Conservation (phyloP, 2,113 vertebrate species). For the Nothoprocta perdicaria region DNA sequence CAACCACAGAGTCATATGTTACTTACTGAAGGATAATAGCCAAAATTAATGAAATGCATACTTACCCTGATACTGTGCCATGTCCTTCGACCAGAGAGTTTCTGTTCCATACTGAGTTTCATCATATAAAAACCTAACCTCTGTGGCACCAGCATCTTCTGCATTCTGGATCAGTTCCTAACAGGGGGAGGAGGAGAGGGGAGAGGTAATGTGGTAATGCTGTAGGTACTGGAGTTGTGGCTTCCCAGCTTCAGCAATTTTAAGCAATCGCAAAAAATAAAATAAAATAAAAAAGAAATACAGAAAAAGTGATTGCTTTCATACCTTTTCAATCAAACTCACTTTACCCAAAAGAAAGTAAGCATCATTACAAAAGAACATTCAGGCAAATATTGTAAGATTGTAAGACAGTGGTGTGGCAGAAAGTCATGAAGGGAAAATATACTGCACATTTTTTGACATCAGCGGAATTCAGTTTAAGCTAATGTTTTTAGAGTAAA, state of each 20-base stretch:
- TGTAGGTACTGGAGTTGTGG: background rate
- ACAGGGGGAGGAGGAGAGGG: background rate
- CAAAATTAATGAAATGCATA: background rate
- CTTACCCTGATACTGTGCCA: constrained; percentile 95
- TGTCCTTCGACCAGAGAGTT: constrained; percentile 93
- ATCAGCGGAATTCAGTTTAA: background rate
- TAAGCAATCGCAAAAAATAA: background rate
- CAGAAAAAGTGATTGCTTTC: background rate
- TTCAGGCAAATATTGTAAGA: background rate
- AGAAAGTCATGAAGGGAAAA: background rate
- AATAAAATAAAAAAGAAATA: too few species aligned
- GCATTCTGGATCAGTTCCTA: constrained; percentile 99
- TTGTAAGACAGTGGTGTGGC: background rate
- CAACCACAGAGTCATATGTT: background rate
- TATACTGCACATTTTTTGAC: background rate
- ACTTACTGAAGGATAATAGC: background rate
- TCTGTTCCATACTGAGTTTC: constrained; percentile 94
- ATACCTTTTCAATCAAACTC: background rate
- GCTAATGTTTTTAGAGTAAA: background rate
- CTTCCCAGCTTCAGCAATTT: background rate
- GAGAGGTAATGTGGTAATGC: background rate
- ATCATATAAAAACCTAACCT: constrained; percentile 95
- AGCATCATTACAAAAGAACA: background rate
- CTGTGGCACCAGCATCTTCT: constrained; percentile 96
- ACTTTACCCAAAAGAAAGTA: background rate